Base-by-base conservation (phyloP, 2,797 vertebrate genomes). In the Melanotaenia nigrans region DNA sequence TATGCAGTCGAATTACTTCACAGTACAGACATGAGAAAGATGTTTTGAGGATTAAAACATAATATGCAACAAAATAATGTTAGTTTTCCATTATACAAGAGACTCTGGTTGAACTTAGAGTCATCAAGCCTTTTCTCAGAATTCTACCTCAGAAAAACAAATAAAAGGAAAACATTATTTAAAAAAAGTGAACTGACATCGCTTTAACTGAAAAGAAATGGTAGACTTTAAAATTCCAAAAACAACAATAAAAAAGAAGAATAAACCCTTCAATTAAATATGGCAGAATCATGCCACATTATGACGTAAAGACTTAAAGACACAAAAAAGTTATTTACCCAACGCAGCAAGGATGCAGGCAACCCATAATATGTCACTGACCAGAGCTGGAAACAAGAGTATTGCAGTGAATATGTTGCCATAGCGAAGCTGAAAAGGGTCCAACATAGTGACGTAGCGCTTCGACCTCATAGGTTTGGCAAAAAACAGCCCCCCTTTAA, bases 401-500 rank as follows among this genome's bases (percentile, higher is more conserved):
- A 90, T 78, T 2, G 75, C 84, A n/a, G 89, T 90, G 89, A 95
- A 93, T 30, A 61, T 0, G 1, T 92, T 94, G 61, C 95, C 94
- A 63, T 90, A 90, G 76, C 61, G 76, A 58, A 77, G 51, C 71
- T 91, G 87, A 75, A 95, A 92, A 0, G 94, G 94, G 68, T 96
- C 95, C 93, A 95, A 91, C 90, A 95, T 87, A 0, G 93, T 95
- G 81, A 95, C 4, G 0, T 93, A 95, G 64, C 90, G 86, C 75
- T 93, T 95, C 11, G 89, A 88, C 87, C 94, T 94, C 94, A 95
- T 95, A 63, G 91, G 94, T 71, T 94, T 94, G 9, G 92, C 93
- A 64, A 90, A 90, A 42, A 91, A 84, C 24, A 90, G 51, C 55
- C 87, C 89, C 13, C 79, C 87, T 83, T 55, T 7, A 64, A 36